Percentiles rank a stretch among this genome's conserved stretches.
phyloP scores from a whole-genome alignment of 2,797 vertebrate species.

The Halcyon smyrnensis region DNA sequence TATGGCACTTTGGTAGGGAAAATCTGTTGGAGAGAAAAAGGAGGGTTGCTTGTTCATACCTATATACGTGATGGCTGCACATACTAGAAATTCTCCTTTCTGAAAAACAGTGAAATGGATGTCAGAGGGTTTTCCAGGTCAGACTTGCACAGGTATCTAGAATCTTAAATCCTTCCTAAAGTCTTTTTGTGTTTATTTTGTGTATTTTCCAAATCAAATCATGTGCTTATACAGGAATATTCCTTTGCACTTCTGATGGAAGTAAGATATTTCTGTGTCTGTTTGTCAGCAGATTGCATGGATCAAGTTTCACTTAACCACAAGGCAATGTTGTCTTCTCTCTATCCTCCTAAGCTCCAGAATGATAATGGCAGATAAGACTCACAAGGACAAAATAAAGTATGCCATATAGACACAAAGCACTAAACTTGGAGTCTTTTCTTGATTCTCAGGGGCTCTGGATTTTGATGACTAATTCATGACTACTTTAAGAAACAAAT shows the following conservation, averaged over 20 bases:
- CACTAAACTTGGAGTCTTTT: background rate
- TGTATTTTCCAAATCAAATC: background rate
- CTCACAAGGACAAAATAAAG: background rate
- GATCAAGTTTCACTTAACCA: background rate
- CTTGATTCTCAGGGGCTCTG: background rate
- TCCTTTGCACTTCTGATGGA: background rate
- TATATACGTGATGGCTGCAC: rapidly evolving
- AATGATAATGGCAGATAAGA: background rate
- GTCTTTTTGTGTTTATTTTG: rapidly evolving
- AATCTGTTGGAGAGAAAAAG: background rate
- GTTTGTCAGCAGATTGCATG: background rate
- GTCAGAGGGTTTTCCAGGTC: background rate
- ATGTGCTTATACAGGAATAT: too few relatives aligned
- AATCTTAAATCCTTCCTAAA: background rate
- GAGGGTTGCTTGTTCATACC: background rate
- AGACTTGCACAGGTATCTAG: background rate
- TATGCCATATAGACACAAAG: too few relatives aligned
- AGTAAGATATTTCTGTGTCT: background rate
- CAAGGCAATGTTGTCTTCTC: background rate
- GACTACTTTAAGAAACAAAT: background rate
- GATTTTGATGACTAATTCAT: background rate
- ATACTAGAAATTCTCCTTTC: background rate
- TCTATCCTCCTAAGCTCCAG: background rate
- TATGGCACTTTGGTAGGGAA: background rate
- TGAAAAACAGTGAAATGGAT: background rate